A percentile compares a stretch with the other conserved stretches of the same genome.
Conservation (phyloP, 2,113 vertebrate genomes). For the Pycnonotus jocosus region DNA sequence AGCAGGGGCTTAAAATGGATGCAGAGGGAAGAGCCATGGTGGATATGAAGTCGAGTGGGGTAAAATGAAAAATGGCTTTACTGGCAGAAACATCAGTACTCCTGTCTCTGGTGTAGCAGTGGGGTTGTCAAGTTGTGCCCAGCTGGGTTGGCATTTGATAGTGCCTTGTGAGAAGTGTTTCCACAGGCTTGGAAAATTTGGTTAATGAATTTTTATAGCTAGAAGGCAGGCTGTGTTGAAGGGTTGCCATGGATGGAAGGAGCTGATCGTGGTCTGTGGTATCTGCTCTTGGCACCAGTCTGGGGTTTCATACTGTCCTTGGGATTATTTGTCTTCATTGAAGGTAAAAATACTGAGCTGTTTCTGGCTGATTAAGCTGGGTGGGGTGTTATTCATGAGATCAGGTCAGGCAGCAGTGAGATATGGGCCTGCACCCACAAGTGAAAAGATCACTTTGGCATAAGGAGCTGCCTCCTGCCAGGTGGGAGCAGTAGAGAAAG, state of each 20-base stretch:
- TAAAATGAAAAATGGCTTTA: neutral
- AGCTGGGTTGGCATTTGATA: neutral
- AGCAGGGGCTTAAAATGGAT: neutral
- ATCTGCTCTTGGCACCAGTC: neutral
- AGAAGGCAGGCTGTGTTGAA: neutral
- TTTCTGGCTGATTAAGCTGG: neutral
- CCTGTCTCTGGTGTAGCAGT: neutral
- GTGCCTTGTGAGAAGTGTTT: neutral
- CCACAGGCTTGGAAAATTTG: neutral
- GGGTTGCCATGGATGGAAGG: neutral
- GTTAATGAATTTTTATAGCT: neutral
- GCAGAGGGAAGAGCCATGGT: neutral
- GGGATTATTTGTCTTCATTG: neutral
- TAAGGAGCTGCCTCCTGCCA: neutral
- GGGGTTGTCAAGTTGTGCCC: neutral
- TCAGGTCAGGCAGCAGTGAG: neutral
- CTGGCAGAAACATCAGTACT: neutral
- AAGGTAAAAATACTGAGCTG: neutral
- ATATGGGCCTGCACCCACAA: neutral
- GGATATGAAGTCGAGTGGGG: neutral
- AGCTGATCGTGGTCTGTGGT: neutral
- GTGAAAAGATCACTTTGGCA: neutral
- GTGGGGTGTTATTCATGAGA: neutral
- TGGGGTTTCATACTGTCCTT: neutral
- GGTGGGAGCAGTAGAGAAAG: neutral